A percentile compares a stretch with the other conserved stretches of the same genome.
Conservation (phyloP, 2,113 vertebrate species). For the Saguinus midas region DNA sequence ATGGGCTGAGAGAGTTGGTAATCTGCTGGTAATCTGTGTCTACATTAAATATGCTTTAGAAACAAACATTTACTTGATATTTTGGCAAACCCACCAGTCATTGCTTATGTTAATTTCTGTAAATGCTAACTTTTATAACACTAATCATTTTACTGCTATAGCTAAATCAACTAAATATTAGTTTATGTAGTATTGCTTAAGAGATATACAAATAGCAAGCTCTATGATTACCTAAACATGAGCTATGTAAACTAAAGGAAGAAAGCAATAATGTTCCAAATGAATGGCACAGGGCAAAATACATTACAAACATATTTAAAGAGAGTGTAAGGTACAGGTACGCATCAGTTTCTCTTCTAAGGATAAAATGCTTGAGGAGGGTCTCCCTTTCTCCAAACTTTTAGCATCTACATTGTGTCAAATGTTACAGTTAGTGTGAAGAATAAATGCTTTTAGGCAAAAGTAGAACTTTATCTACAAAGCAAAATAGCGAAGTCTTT, state of each 20-base stretch:
- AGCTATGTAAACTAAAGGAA: slow-evolving; percentile 62
- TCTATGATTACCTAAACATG: slow-evolving; percentile 59
- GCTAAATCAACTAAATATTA: slow-evolving; percentile 1
- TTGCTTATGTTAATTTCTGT: slow-evolving; percentile 30
- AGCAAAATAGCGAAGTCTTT: background rate
- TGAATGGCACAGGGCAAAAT: background rate
- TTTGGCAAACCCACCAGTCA: background rate
- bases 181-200: slow-evolving; percentile 58
- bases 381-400: background rate
- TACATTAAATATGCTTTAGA: slow-evolving; percentile 64
- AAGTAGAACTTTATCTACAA: background rate
- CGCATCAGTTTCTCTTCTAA: background rate
- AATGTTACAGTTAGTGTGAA: background rate
- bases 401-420: background rate
- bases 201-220: slow-evolving; percentile 69
- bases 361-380: background rate
- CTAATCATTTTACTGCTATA: slow-evolving; percentile 68
- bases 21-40: background rate
- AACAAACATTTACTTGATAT: slow-evolving; percentile 36
- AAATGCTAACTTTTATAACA: slow-evolving; percentile 15
- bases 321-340: background rate
- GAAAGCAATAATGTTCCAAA: background rate
- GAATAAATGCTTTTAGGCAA: slow-evolving; percentile 6
- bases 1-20: background rate
- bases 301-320: background rate